These are phyloP conservation scores for Phortica okadai DNA, from an alignment of 2,888 invertebrate species.

Conservation along the genomic window DNA sequence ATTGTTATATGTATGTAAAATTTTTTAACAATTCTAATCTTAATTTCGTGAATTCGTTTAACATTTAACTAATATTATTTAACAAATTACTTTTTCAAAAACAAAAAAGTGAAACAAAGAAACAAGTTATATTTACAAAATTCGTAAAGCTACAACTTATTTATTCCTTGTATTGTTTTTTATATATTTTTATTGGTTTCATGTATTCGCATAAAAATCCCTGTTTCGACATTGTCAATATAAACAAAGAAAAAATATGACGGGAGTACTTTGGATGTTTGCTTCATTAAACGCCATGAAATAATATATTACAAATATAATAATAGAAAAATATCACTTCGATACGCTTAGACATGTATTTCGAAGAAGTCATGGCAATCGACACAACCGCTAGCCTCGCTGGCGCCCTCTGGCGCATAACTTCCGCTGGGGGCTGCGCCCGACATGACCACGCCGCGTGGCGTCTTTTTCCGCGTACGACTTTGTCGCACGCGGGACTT, in stretches of 20 bases:
- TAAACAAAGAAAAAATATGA: conserved; percentile 7
- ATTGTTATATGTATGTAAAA: conserved; percentile 4
- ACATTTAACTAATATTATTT: conserved; percentile 37
- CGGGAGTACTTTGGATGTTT: conserved; percentile 11
- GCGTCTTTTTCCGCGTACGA: conserved; percentile 80
- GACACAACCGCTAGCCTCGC: conserved; percentile 71
- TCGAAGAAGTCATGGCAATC: conserved; percentile 78
- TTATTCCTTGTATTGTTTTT: conserved; percentile 41
- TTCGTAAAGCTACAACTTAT: conserved; percentile 31
- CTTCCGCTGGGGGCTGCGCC: conserved; percentile 55
- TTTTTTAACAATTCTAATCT: conserved; percentile 29
- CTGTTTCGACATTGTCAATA: conserved; percentile 47
- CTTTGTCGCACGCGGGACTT: conserved; percentile 80
- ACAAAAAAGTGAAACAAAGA: background rate
- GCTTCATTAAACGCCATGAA: background rate
- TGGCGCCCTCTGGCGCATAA: conserved; percentile 50
- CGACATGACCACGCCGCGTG: conserved; percentile 70
- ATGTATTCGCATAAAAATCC: conserved; percentile 53
- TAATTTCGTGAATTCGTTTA: conserved; percentile 29
- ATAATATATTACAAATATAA: background rate
- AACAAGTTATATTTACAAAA: conserved; percentile 22
- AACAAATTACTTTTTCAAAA: conserved; percentile 26
- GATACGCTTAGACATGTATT: conserved; percentile 79
- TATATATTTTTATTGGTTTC: conserved; percentile 40
- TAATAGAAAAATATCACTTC: conserved; percentile 12